These are phyloP conservation scores for Alloplasta piceator DNA, from an alignment of 2,888 invertebrate species.

Conservation along the genomic window DNA sequence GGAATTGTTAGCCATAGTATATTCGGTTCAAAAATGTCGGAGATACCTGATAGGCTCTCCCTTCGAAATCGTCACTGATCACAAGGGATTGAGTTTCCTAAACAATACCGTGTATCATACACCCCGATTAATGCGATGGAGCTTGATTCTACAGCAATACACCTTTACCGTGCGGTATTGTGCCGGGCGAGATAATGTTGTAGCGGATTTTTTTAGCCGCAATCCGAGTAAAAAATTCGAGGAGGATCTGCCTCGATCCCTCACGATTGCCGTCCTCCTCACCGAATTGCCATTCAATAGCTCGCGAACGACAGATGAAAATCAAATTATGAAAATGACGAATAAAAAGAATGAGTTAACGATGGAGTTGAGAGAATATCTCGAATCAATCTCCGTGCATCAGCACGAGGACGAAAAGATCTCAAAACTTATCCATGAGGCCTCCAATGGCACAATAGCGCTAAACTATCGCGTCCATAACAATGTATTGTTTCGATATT, in stretches of 20 bases:
- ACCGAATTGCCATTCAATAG: neutral
- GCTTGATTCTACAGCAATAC: slow-evolving; percentile 69
- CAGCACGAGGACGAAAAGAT: neutral
- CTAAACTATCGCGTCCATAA: neutral
- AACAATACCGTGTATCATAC: slow-evolving; percentile 69
- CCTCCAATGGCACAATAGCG: neutral
- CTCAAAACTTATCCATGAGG: neutral
- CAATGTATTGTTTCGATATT: neutral
- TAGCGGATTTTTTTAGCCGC: slow-evolving; percentile 72
- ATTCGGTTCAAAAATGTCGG: slow-evolving; percentile 69
- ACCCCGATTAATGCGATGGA: slow-evolving; percentile 70
- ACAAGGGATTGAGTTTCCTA: slow-evolving; percentile 70
- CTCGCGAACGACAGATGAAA: neutral
- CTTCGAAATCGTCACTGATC: slow-evolving; percentile 71
- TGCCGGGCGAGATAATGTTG: slow-evolving; percentile 69
- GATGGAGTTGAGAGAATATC: neutral
- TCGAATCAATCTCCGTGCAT: neutral
- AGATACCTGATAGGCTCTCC: slow-evolving; percentile 66
- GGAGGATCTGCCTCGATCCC: neutral
- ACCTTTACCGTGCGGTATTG: slow-evolving; percentile 66
- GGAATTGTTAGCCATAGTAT: slow-evolving; percentile 70
- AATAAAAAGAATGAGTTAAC: neutral
- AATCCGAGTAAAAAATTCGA: slow-evolving; percentile 57
- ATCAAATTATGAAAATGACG: neutral
- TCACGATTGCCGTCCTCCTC: neutral